Base-by-base conservation (phyloP, 2,888 invertebrate genomes). In the Eueremaeus valkanovi region DNA sequence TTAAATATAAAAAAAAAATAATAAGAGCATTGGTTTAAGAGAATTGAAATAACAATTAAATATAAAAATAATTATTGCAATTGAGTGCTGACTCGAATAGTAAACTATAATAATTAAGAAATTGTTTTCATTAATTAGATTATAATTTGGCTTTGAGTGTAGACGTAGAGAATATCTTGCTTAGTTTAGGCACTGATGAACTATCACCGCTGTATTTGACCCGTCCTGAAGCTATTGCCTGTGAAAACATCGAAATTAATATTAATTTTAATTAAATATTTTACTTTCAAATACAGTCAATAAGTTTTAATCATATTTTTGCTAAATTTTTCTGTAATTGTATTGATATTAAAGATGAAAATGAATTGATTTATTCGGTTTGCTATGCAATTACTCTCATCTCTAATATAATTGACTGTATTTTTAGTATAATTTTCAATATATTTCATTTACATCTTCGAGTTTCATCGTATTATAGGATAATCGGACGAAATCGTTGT, bases 401-500 rank as follows among this genome's bases (percentile, higher is more conserved):
- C n/a, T n/a, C n/a, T n/a, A n/a, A n/a, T n/a, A n/a, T n/a, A n/a
- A n/a, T n/a, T n/a, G n/a, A n/a, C n/a, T n/a, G n/a, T n/a, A n/a
- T n/a, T n/a, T n/a, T n/a, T n/a, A n/a, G n/a, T n/a, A n/a, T n/a
- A n/a, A n/a, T n/a, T n/a, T n/a, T n/a, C n/a, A n/a, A n/a, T n/a
- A n/a, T n/a, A n/a, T n/a, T n/a, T n/a, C 29, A 36, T 70, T 70
- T 70, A 70, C 70, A 21, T 70, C 70, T 70, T 70, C 70, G 18
- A 70, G 70, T 70, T 70, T 70, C 8, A 70, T 40, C 5, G 36
- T 70, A 70, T 70, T 70, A 21, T 27, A 70, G 27, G 40, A 3
- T 21, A 70, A 21, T 16, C 70, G 70, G 3, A 70, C 70, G 16
- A 70, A 70, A 70, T 70, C 70, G 29, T 70, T 27, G 70, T 70